Evolutionary conservation across 2,888 invertebrate genomes (phyloP), one percentile per base, ranked within the genome.

Genomic region (Orthosia cruda): DNA sequence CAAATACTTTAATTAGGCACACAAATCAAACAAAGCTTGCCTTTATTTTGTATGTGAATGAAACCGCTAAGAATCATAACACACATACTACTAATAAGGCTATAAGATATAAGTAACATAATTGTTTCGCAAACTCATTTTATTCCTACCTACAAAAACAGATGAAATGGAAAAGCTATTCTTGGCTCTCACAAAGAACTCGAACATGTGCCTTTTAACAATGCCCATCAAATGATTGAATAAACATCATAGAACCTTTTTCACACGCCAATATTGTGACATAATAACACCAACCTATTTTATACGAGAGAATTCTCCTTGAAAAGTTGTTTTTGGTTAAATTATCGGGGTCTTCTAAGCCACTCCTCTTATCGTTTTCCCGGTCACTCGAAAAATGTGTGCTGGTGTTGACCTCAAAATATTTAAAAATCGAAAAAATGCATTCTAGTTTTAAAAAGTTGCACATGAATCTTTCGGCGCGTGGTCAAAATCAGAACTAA

Each of bases 201-300:
- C 49, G 26, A 45, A 68, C 47, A 65, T 63, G 23, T 69, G 15
- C 68, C 81, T 76, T 65, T 61, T 68, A 76, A 69, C 69, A 81
- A 81, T 62, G 49, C 49, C 77, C 65, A 63, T 54, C 62, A 70
- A 81, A 74, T 81, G 54, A 80, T 67, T 74, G 81, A 74, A 78
- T 78, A 81, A 63, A 71, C 69, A 73, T 67, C 79, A 71, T 4
- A 50, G 65, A 70, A 57, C 73, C 61, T 69, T 78, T 52, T 66
- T 52, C 40, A 58, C 40, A 49, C 18, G 64, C 55, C 47, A 80
- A 58, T 55, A 77, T 66, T 65, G 12, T 26, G 54, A 32, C 50
- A 52, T 47, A 73, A 63, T 54, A 55, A 83, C 58, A 57, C 54
- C 52, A 55, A n/a, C 3, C 15, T 52, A 61, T 13, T 40, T 67